Percentiles rank a stretch among this genome's conserved stretches.
Evolutionary conservation across 2,113 vertebrate species (phyloP).

Genomic region (Grammomys dolichurus): DNA sequence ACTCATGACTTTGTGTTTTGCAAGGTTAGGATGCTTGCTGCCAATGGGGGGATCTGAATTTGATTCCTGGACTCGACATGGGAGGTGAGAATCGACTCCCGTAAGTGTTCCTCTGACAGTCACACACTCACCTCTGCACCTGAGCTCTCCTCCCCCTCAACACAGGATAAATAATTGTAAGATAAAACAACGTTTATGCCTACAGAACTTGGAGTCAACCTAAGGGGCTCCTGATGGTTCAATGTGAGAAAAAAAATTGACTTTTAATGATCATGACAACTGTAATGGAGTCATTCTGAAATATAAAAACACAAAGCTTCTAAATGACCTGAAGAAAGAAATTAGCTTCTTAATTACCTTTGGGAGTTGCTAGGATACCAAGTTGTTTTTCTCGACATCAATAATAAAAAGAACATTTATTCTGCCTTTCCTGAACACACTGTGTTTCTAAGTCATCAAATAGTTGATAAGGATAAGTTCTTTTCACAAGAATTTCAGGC

Average conservation of each 20-base stretch:
- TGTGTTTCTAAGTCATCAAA: constrained; percentile 53
- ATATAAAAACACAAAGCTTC: not conserved
- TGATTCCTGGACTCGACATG: not conserved
- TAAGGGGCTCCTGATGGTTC: not conserved
- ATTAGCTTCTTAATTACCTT: constrained; percentile 27
- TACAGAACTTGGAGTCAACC: not conserved
- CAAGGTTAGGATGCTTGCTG: not conserved
- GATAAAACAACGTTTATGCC: not conserved
- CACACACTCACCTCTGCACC: too few relatives aligned
- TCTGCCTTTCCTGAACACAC: constrained; percentile 2
- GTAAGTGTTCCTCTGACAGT: not conserved
- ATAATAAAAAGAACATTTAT: constrained; percentile 65
- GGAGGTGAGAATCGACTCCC: not conserved
- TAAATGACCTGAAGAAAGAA: not conserved
- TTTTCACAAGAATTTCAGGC: constrained; percentile 43
- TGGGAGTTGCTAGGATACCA: constrained; percentile 39
- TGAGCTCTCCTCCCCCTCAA: not conserved
- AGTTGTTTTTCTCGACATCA: constrained; percentile 43
- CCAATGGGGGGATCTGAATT: not conserved
- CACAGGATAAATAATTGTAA: not conserved
- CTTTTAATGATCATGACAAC: not conserved
- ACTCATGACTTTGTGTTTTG: not conserved
- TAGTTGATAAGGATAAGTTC: constrained; percentile 8
- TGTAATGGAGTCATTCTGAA: not conserved
- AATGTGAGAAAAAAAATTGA: not conserved